phyloP scores from a whole-genome alignment of 2,797 vertebrate species.

The Halcyon badia region DNA sequence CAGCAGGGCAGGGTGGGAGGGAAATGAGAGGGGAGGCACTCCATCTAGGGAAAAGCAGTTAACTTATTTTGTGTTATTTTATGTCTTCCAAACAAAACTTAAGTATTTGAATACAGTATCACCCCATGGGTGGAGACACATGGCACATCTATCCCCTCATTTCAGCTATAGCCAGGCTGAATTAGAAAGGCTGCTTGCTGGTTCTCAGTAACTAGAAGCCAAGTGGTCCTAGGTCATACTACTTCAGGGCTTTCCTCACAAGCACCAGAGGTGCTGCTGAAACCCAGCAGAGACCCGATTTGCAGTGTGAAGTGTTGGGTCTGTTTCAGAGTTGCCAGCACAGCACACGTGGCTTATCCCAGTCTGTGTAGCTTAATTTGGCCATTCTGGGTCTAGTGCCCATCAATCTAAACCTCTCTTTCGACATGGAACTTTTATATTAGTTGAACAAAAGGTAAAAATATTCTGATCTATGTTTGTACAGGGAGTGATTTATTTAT shows the following conservation, averaged over 20 bases:
- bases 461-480: not conserved
- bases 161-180: not conserved
- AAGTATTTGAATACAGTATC: not conserved
- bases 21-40: not conserved
- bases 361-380: not conserved
- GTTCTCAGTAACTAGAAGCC: not conserved
- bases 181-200: not conserved
- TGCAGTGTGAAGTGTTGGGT: not conserved
- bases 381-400: not conserved
- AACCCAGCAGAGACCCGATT: not conserved
- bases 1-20: not conserved
- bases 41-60: not conserved
- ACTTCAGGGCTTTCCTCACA: not conserved
- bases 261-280: not conserved
- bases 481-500: slow-evolving; percentile 7
- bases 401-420: not conserved
- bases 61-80: not conserved
- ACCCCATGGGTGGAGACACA: not conserved
- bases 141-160: not conserved
- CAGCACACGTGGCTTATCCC: not conserved
- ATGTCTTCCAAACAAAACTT: not conserved
- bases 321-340: not conserved
- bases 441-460: not conserved
- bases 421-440: not conserved
- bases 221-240: not conserved